Evolutionary conservation across 2,797 vertebrate species (phyloP).

Genomic region (Sebastes iracundus): DNA sequence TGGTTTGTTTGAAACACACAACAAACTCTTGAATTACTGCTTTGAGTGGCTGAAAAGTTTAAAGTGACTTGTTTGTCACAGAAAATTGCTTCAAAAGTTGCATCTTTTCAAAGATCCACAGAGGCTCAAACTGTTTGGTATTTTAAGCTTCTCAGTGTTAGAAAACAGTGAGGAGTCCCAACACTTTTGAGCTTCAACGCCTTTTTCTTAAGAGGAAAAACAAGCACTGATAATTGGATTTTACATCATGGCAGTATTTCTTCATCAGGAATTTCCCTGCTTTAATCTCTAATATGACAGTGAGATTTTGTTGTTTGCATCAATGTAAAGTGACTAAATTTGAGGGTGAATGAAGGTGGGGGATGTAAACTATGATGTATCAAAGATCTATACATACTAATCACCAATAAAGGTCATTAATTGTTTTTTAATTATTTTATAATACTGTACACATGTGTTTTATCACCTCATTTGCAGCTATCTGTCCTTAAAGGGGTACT

Average conservation of each 20-base stretch:
- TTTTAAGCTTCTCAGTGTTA: background rate
- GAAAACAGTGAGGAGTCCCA: background rate
- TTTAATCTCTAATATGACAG: background rate
- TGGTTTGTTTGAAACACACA: conserved; percentile 23
- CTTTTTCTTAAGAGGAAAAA: background rate
- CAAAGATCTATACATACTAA: background rate
- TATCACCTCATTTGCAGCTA: background rate
- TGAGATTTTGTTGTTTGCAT: background rate
- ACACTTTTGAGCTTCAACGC: background rate
- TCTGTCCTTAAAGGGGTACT: background rate
- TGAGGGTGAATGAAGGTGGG: background rate
- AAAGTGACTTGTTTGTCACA: conserved; percentile 20
- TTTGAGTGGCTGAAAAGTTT: conserved; percentile 8
- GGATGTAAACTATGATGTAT: background rate
- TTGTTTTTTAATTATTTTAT: background rate
- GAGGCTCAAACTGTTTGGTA: background rate
- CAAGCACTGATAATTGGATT: background rate
- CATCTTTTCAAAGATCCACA: conserved; percentile 3
- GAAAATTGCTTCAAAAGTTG: conserved; percentile 15
- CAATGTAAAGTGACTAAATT: background rate
- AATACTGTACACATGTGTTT: background rate
- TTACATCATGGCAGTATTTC: background rate
- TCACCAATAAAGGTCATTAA: background rate
- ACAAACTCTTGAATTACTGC: conserved; percentile 9
- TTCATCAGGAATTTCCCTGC: background rate